Percentiles rank a stretch among this genome's conserved stretches.
Conservation (phyloP, 2,113 vertebrate species). For the human region DNA sequence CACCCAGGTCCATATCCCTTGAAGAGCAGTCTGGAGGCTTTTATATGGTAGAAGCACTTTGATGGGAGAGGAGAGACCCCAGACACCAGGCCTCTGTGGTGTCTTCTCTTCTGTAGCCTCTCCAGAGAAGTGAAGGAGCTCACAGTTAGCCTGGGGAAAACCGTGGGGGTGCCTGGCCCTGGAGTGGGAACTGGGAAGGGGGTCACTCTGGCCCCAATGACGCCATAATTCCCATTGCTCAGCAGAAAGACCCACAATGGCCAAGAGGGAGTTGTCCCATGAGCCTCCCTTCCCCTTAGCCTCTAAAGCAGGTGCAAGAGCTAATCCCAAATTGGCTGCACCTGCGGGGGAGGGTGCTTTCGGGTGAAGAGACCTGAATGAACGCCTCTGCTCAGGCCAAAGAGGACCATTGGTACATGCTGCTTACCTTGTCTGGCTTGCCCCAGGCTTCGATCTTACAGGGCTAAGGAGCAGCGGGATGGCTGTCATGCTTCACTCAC, state of each 20-base stretch:
- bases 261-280: slow-evolving; percentile 59
- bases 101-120: neutral
- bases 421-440: neutral
- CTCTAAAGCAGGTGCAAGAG: slow-evolving; percentile 72
- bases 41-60: rapidly evolving
- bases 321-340: slow-evolving; percentile 61
- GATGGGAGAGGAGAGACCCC: neutral
- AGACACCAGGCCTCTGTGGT: neutral
- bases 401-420: neutral
- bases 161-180: slow-evolving; percentile 66
- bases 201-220: slow-evolving; percentile 41
- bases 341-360: slow-evolving; percentile 39
- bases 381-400: neutral
- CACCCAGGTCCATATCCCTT: neutral
- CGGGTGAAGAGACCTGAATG: slow-evolving; percentile 43
- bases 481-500: neutral
- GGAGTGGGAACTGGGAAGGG: slow-evolving; percentile 59
- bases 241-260: slow-evolving; percentile 56
- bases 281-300: slow-evolving; percentile 74
- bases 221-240: slow-evolving; percentile 36
- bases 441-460: neutral
- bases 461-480: neutral
- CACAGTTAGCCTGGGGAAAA: slow-evolving; percentile 17
- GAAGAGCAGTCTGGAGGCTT: neutral
- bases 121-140: neutral